Conservation (phyloP, 2,797 vertebrate species). For the Staurois parvus region DNA sequence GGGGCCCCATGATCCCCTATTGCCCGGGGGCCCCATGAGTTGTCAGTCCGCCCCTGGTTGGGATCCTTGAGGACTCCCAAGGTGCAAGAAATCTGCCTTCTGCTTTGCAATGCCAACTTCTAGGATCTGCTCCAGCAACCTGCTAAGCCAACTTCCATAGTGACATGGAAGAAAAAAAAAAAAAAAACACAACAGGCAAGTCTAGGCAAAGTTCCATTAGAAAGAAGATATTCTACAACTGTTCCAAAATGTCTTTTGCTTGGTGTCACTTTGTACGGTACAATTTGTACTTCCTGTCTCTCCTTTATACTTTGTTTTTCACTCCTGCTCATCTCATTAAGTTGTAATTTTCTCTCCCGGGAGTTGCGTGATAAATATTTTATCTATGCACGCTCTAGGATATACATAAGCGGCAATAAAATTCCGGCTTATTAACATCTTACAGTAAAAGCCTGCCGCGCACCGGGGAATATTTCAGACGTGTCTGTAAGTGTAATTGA, state of each 20-base stretch:
- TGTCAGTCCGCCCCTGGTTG: no score
- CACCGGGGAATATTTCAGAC: constrained; percentile 40
- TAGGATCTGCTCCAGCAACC: no score
- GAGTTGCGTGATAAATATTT: constrained; percentile 52
- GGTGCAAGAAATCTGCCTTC: no score
- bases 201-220: background rate
- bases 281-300: constrained; percentile 5
- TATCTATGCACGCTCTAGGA: constrained; percentile 39
- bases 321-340: constrained; percentile 21
- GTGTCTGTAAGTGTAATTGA: constrained; percentile 57
- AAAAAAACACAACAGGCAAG: no score
- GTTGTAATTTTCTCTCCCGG: constrained; percentile 39
- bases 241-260: background rate
- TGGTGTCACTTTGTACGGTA: constrained; percentile 1
- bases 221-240: background rate
- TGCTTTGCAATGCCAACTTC: no score
- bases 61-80: no score
- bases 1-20: no score
- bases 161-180: no score
- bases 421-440: constrained; percentile 53
- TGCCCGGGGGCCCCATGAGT: no score
- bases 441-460: constrained; percentile 47
- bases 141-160: no score
- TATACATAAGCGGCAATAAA: constrained; percentile 56
- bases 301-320: constrained; percentile 6